Evolutionary conservation across 2,888 invertebrate genomes (phyloP).

Genomic region (Apotomis betuletana): DNA sequence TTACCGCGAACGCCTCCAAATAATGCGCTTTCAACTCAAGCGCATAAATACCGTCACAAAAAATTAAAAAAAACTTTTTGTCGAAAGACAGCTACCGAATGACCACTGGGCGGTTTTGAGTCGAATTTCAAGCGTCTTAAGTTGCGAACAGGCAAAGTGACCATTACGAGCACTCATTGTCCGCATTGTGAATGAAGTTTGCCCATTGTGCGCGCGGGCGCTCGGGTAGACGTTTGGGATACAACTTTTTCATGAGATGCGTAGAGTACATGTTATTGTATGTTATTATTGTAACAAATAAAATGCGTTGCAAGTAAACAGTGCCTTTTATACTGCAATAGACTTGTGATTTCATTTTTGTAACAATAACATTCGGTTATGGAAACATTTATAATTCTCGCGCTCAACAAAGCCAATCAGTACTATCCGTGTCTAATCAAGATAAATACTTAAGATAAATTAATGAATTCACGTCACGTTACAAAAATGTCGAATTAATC

Average conservation of each 20-base stretch:
- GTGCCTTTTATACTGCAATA: not conserved
- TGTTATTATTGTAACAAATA: conserved; percentile 15
- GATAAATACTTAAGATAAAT: no score
- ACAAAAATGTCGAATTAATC: not conserved
- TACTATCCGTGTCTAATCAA: no score
- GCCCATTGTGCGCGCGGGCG: conserved; percentile 33
- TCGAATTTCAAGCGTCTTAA: conserved; percentile 57
- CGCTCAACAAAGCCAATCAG: no score
- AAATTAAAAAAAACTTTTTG: conserved; percentile 52
- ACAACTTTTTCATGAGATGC: conserved; percentile 13
- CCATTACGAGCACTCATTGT: conserved; percentile 50
- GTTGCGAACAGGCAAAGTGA: conserved; percentile 54
- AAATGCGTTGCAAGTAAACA: not conserved
- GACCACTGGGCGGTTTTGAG: conserved; percentile 62
- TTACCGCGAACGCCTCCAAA: conserved; percentile 62
- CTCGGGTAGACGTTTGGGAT: conserved; percentile 28
- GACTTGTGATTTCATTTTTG: not conserved
- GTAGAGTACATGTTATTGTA: not conserved
- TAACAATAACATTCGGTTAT: no score
- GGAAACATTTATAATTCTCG: no score
- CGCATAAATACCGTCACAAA: conserved; percentile 53
- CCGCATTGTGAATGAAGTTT: conserved; percentile 33
- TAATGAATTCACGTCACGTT: no score
- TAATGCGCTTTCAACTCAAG: conserved; percentile 48
- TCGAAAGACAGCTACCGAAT: conserved; percentile 48